Evolutionary conservation across 2,113 vertebrate species (phyloP), one percentile per base, ranked within the genome.

Genomic region (Gobius niger): DNA sequence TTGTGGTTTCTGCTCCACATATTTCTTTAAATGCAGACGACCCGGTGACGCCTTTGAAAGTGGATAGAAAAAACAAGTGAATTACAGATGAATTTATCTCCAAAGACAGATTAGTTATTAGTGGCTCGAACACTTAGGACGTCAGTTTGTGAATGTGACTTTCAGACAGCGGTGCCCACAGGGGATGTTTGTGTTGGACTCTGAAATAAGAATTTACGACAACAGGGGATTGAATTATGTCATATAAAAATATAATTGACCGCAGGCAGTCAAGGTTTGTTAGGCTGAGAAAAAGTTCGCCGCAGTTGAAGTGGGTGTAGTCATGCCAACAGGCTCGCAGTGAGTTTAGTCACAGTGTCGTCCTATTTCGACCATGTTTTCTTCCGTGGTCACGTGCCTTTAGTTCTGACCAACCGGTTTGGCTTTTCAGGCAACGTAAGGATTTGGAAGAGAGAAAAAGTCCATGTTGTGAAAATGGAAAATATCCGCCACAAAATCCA

Each of bases 131-230:
- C 78, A 78, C 68, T 78, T 81, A 77, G 68, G 74, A 70, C 85
- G 79, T 84, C 77, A 70, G 78, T 82, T 75, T 82, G 65, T 76
- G 80, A 82, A 77, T 86, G 74, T 87, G 80, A 89, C 78, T 88
- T 87, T 78, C 70, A 73, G 62, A 76, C 51, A 51, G 34, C 49
- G 69, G 50, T 18, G 77, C 69, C 70, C 83, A 68, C 75, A 77
- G 47, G 62, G 76, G 42, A 49, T 51, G 85, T 81, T 85, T 84
- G 44, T 71, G 59, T 53, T 83, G 76, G 78, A 68, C 16, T 19
- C 13, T 59, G 42, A 40, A 18, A 42, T 49, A 42, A 59, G 15
- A 13, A 6, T 77, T 49, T 59, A 34, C 57, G 78, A 66, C 11
- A 1, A 76, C 72, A 66, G 69, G 14, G 44, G 18, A 72, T 74